These are phyloP conservation scores for Castor canadensis DNA, from an alignment of 2,113 vertebrate genomes.

Conservation along the genomic window DNA sequence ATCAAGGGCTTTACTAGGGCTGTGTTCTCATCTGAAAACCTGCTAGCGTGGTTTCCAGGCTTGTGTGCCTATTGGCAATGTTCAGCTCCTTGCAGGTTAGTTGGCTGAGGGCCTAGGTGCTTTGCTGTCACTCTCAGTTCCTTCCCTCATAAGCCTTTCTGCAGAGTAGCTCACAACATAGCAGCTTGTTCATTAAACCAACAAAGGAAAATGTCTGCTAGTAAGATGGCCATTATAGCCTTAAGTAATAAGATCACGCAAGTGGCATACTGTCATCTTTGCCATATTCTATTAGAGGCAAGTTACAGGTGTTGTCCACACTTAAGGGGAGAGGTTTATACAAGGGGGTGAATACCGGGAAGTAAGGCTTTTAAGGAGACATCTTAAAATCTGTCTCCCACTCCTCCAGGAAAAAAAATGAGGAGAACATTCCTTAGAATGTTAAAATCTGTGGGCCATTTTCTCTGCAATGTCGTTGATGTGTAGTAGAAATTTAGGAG, in stretches of 20 bases:
- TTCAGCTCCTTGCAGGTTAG: neutral
- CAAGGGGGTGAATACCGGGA: neutral
- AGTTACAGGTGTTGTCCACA: neutral
- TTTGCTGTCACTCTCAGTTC: neutral
- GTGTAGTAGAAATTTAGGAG: neutral
- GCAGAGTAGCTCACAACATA: neutral
- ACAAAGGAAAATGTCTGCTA: neutral
- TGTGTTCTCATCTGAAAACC: slow-evolving; percentile 14
- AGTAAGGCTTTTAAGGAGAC: slow-evolving; percentile 5
- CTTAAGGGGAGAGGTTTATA: neutral
- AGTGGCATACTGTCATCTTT: neutral
- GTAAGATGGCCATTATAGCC: neutral
- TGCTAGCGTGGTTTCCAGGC: neutral
- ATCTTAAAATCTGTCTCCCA: neutral
- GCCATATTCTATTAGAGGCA: neutral
- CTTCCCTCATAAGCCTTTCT: neutral
- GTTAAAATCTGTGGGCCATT: neutral
- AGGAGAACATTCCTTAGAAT: neutral
- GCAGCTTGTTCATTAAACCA: neutral
- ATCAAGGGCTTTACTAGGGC: neutral
- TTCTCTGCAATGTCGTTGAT: neutral
- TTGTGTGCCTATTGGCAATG: neutral
- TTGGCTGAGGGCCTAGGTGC: neutral
- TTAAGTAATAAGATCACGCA: neutral
- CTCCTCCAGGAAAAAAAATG: neutral